Evolutionary conservation across 2,113 vertebrate genomes (phyloP).

Genomic region (Leptodactylus fuscus): DNA sequence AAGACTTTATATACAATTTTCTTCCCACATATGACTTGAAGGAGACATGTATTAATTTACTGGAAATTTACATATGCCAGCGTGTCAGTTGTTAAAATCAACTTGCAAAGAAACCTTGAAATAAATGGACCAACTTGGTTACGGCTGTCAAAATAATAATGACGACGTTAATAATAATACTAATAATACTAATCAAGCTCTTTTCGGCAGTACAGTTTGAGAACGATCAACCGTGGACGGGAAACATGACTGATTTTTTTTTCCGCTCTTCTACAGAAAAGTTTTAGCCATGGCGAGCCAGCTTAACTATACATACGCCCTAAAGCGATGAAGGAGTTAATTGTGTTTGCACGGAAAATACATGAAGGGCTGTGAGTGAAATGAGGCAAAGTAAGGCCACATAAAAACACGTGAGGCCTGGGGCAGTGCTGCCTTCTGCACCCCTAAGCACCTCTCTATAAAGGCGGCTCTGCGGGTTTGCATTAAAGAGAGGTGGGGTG

Average conservation of each 20-base stretch:
- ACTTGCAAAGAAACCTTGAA: slow-evolving; percentile 1
- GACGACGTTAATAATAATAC: neutral
- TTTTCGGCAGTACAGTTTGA: neutral
- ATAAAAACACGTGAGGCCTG: slow-evolving; percentile 42
- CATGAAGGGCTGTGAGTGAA: slow-evolving; percentile 32
- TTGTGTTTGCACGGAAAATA: slow-evolving; percentile 40
- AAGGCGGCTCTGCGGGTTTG: slow-evolving; percentile 68
- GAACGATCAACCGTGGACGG: neutral
- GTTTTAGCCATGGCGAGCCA: slow-evolving; percentile 45
- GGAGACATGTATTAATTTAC: slow-evolving; percentile 7
- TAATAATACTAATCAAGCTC: neutral
- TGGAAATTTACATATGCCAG: neutral
- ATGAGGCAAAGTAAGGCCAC: slow-evolving; percentile 42
- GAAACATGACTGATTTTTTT: neutral
- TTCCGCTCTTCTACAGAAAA: neutral
- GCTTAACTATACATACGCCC: slow-evolving; percentile 20
- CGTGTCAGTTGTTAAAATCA: neutral
- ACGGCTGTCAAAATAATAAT: neutral
- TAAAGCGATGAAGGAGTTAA: slow-evolving; percentile 38
- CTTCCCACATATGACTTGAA: slow-evolving; percentile 17
- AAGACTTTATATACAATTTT: neutral
- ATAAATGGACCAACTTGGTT: slow-evolving; percentile 16
- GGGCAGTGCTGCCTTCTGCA: slow-evolving; percentile 49
- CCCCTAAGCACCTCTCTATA: slow-evolving; percentile 45
- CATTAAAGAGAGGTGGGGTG: slow-evolving; percentile 68